Evolutionary conservation across 2,797 vertebrate genomes (phyloP).

Genomic region (Artibeus lituratus): DNA sequence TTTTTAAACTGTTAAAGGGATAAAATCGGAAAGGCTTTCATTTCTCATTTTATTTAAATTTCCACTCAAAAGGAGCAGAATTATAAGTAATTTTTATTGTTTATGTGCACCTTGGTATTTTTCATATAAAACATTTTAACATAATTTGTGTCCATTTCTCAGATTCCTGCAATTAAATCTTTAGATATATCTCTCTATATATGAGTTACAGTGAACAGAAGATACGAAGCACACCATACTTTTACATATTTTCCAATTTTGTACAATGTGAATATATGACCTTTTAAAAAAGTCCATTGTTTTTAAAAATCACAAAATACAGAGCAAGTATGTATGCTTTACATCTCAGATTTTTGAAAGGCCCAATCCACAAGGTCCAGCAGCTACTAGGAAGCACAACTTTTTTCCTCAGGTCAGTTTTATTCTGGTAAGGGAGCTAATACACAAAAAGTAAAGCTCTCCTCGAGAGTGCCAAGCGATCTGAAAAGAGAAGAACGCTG

Average conservation of each 20-base stretch:
- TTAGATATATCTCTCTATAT: neutral
- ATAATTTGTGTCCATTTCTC: constrained; percentile 9
- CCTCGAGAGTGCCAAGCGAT: neutral
- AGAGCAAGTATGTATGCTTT: neutral
- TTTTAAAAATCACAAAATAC: constrained; percentile 34
- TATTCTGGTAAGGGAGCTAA: neutral
- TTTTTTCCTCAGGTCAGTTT: neutral
- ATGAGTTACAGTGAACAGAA: neutral
- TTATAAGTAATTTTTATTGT: neutral
- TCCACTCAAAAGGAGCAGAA: neutral
- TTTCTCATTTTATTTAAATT: constrained; percentile 15
- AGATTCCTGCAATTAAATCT: constrained; percentile 5
- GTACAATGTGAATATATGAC: neutral
- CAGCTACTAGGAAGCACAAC: neutral
- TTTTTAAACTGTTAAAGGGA: neutral
- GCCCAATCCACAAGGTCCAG: neutral
- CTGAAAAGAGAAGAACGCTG: neutral
- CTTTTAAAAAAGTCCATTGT: neutral
- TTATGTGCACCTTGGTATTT: neutral
- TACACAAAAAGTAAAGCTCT: constrained; percentile 7
- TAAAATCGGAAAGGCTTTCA: neutral
- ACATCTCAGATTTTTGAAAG: neutral
- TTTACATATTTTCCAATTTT: neutral
- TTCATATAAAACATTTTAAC: constrained; percentile 12
- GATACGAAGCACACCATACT: neutral